Conservation (phyloP, 1,140 invertebrate species). For the Orius insidiosus region DNA sequence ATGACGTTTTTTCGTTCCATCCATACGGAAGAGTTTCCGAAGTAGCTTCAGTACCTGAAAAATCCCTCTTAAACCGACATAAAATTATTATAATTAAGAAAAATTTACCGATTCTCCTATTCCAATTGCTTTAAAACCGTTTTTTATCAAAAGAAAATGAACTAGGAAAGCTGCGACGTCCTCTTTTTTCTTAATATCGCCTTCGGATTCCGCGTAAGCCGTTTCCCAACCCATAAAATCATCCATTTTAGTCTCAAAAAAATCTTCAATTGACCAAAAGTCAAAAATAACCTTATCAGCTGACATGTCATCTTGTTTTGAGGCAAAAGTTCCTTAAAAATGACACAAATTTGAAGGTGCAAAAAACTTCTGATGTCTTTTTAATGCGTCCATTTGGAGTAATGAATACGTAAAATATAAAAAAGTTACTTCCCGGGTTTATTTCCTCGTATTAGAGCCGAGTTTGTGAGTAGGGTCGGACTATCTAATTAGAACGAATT, state of each 20-base stretch:
- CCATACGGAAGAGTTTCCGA: constrained; percentile 46
- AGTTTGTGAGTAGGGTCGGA: too few relatives aligned
- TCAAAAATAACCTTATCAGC: too few relatives aligned
- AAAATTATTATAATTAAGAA: constrained; percentile 1
- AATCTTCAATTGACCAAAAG: too few relatives aligned
- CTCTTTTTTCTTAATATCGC: constrained; percentile 42
- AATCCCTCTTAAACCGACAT: constrained; percentile 31
- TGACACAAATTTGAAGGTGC: too few relatives aligned
- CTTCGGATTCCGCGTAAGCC: constrained; percentile 39
- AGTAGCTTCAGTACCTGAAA: constrained; percentile 37
- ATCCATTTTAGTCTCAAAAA: constrained; percentile 3
- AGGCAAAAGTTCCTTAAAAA: too few relatives aligned
- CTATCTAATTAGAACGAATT: too few relatives aligned
- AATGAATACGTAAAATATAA: too few relatives aligned
- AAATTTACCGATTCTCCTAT: constrained; percentile 44
- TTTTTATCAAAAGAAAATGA: constrained; percentile 52
- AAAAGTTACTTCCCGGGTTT: too few relatives aligned
- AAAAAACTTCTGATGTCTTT: too few relatives aligned
- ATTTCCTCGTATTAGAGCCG: too few relatives aligned
- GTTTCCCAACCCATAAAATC: constrained; percentile 54
- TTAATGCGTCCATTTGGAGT: too few relatives aligned
- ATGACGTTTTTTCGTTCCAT: constrained; percentile 38
- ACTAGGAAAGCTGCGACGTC: constrained; percentile 49
- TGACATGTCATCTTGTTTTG: too few relatives aligned
- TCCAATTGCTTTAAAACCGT: constrained; percentile 51